Conservation (phyloP, 1,140 invertebrate genomes). For the Hirudo medicinalis region DNA sequence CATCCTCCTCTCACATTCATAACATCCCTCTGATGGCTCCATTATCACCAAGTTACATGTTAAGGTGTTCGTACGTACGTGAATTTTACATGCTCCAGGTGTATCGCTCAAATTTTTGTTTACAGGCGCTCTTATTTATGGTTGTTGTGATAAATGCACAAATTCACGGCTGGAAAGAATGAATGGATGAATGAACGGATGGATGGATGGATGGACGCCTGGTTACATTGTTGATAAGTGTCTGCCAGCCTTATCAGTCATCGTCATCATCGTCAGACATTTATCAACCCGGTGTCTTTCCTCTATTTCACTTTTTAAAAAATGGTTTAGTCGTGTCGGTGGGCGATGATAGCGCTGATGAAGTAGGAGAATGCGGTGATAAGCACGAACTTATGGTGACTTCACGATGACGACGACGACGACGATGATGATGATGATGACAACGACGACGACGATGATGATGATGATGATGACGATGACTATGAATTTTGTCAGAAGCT, state of each 20-base stretch:
- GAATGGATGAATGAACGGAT: too few relatives aligned
- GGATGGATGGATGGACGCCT: too few relatives aligned
- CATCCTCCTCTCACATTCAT: not conserved
- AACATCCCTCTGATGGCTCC: not conserved
- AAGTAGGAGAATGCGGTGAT: too few relatives aligned
- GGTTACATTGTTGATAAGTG: too few relatives aligned
- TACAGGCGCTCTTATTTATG: not conserved
- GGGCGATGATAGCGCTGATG: too few relatives aligned
- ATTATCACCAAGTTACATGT: not conserved
- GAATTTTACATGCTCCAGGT: not conserved
- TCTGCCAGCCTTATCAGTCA: not conserved
- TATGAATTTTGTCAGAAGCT: not conserved
- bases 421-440: not conserved
- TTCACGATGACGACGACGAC: not conserved
- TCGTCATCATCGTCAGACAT: conserved; percentile 8
- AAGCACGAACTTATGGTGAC: too few relatives aligned
- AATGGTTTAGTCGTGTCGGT: too few relatives aligned
- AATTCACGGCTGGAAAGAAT: too few relatives aligned
- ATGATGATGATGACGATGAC: conserved; percentile 8
- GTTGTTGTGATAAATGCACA: too few relatives aligned
- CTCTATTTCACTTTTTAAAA: too few relatives aligned
- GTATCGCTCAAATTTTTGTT: not conserved
- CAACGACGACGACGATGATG: not conserved
- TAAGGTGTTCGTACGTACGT: not conserved
- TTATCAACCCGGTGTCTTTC: not conserved